These are phyloP conservation scores for Pycnomerus fuliginosus DNA, from an alignment of 2,888 invertebrate species.

Conservation along the genomic window DNA sequence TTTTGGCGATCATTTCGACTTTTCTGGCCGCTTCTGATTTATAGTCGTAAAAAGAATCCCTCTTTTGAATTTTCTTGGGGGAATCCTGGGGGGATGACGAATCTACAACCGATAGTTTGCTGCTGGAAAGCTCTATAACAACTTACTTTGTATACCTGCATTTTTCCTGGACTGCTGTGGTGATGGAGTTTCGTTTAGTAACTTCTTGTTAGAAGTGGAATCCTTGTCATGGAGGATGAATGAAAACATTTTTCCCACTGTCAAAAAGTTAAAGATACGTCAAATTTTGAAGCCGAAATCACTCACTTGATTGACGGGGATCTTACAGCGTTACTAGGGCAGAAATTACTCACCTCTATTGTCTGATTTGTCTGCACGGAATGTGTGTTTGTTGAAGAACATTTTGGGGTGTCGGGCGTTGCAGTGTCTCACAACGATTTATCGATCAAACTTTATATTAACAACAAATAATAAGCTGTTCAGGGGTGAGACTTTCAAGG, in stretches of 20 bases:
- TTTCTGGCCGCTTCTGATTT: conserved; percentile 63
- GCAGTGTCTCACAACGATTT: too few relatives aligned
- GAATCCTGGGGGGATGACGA: conserved; percentile 23
- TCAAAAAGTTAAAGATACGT: conserved; percentile 30
- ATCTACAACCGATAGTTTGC: conserved; percentile 7
- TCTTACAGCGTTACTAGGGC: conserved; percentile 7
- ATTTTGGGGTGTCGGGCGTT: too few relatives aligned
- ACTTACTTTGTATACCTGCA: conserved; percentile 3
- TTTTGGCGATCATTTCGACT: conserved; percentile 93
- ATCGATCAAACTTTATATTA: conserved; percentile 20
- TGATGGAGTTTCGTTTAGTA: conserved; percentile 17
- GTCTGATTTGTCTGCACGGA: not conserved
- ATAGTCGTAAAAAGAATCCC: conserved; percentile 40
- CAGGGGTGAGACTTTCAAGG: not conserved
- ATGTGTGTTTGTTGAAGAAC: conserved; percentile 9
- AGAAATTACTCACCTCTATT: conserved; percentile 12
- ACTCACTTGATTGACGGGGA: conserved; percentile 16
- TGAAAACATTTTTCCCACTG: conserved; percentile 47
- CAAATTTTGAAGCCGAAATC: conserved; percentile 20
- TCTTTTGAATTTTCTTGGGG: conserved; percentile 34
- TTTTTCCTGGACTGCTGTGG: conserved; percentile 13
- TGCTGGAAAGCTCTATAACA: not conserved
- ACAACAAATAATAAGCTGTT: conserved; percentile 14
- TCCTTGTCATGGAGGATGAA: conserved; percentile 39
- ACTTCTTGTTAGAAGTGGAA: conserved; percentile 24